Percentiles rank a stretch among this genome's conserved stretches.
These are phyloP conservation scores for Sarcophilus harrisii DNA, from an alignment of 2,797 vertebrate genomes.

Conservation along the genomic window DNA sequence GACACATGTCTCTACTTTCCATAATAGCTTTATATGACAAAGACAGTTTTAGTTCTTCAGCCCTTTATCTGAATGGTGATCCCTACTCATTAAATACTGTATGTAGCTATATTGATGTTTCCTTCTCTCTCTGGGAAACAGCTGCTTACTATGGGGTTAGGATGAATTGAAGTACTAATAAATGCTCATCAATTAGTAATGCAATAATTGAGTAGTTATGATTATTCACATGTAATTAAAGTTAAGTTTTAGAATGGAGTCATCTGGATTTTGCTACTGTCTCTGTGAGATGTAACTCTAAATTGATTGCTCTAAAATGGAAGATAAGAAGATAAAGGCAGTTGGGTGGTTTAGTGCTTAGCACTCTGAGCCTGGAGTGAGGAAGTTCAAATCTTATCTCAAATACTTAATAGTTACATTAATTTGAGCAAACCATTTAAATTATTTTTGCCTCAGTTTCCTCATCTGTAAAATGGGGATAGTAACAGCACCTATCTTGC, in stretches of 20 bases:
- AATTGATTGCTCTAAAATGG: neutral
- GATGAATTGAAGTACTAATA: neutral
- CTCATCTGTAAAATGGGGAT: neutral
- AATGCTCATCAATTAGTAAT: neutral
- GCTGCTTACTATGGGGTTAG: neutral
- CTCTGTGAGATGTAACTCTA: neutral
- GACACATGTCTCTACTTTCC: constrained; percentile 23
- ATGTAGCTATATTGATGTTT: constrained; percentile 18
- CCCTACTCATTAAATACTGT: constrained; percentile 6
- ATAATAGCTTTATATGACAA: constrained; percentile 12
- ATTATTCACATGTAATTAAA: neutral
- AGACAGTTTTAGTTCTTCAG: neutral
- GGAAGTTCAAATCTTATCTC: neutral
- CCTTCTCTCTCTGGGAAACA: constrained; percentile 13
- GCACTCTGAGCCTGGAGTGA: neutral
- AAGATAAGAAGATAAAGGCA: neutral
- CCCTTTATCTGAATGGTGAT: neutral
- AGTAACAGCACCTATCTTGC: neutral
- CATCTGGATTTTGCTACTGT: neutral
- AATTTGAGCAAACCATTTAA: neutral
- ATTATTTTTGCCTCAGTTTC: neutral
- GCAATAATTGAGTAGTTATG: constrained; percentile 27
- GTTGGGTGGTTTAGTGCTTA: neutral
- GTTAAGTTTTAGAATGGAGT: neutral
- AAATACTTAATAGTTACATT: neutral